Base-by-base conservation (phyloP, 30 jellyfish, hydroid and myxozoan species). In the Rhopilema esculentum region DNA sequence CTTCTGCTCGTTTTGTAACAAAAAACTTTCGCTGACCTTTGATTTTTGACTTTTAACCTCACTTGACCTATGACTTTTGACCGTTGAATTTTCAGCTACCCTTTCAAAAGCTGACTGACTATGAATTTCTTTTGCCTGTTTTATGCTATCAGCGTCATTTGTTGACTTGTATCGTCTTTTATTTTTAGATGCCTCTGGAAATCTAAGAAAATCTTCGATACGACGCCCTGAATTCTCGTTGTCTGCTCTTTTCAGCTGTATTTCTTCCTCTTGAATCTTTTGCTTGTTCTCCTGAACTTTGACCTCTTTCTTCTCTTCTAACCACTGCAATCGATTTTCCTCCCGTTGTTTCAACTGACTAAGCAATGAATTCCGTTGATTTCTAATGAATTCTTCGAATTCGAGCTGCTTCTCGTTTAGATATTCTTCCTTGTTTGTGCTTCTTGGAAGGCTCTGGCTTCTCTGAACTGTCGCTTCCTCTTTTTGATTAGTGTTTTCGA, bases 301-400 rank as follows among this genome's bases (percentile, higher is more conserved):
- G 70, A 25, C 62, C 79, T 57, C 67, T 31, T 49, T 72, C 49
- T 66, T 19, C 32, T 22, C 48, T 8, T 25, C 49, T 22, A 28
- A 12, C 68, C 27, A 27, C 68, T 24, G 80, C 66, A 16, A 30
- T 68, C 65, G 76, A 19, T 15, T 48, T 16, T 70, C 25, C 32
- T 67, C 80, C 22, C 79, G 80, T 33, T 69, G 27, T 1, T 48
- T 27, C 69, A 86, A 33, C 49, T 79, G 90, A 66, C 79, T 66
- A 16, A 87, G 67, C 72, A 79, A 62, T 24, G 68, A 4, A 66
- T 87, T 87, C 25, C 95, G 49, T 77, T 77, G 95, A 67, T 87
- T 87, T 62, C 90, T 67, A 1, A 87, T 79, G 32, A 87, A 87
- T 30, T 87, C 86, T 28, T 77, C 95, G 67, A 87, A 87, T 29